Conservation (phyloP, 2,113 vertebrate genomes). For the Penelope pileata region DNA sequence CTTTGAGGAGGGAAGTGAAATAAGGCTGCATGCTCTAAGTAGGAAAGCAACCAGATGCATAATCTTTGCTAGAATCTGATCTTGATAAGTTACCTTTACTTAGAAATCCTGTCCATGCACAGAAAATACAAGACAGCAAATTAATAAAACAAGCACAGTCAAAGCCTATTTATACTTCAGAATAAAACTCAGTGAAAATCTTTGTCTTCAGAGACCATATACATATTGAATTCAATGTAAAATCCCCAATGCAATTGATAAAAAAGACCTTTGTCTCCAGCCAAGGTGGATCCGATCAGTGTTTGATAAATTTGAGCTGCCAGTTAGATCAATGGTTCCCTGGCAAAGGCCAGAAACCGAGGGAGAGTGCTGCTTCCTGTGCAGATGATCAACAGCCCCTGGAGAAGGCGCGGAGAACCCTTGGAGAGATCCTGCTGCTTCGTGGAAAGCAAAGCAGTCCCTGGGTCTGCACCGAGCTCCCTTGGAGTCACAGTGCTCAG, state of each 20-base stretch:
- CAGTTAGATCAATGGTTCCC: background rate
- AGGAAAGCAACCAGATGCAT: background rate
- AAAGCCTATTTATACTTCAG: background rate
- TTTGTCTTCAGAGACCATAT: background rate
- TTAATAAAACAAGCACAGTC: background rate
- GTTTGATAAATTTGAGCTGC: background rate
- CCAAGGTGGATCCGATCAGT: background rate
- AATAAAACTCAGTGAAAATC: background rate
- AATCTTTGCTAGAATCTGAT: background rate
- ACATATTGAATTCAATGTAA: background rate
- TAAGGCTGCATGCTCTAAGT: background rate
- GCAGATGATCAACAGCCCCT: accelerated
- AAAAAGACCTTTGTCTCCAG: background rate
- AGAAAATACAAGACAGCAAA: background rate
- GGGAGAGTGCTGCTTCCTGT: background rate
- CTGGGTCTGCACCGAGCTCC: background rate
- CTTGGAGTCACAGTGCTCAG: background rate
- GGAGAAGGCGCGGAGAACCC: background rate
- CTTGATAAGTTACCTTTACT: background rate
- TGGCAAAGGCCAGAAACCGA: background rate
- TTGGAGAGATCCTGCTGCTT: background rate
- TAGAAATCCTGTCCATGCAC: background rate
- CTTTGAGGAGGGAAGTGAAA: background rate
- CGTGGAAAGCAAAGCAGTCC: background rate
- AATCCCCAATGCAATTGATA: background rate